These are phyloP conservation scores for Nesogale talazaci DNA, from an alignment of 2,113 vertebrate species.

Conservation along the genomic window DNA sequence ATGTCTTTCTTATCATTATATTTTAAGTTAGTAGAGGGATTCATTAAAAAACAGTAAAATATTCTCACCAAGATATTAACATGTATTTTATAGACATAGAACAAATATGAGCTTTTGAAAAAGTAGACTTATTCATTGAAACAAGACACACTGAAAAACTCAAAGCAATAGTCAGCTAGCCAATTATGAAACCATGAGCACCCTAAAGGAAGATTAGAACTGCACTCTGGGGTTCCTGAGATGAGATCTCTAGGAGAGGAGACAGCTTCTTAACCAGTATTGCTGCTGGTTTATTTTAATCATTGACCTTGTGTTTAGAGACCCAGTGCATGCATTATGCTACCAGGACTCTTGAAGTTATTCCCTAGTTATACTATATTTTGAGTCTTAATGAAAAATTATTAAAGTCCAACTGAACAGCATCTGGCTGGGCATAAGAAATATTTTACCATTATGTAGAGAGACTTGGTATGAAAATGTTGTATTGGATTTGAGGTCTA, in stretches of 20 bases:
- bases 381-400: slow-evolving; percentile 9
- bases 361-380: background rate
- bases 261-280: too few species aligned
- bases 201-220: too few species aligned
- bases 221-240: too few species aligned
- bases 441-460: slow-evolving; percentile 16
- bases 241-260: too few species aligned
- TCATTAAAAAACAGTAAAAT: slow-evolving; percentile 4
- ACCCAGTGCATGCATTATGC: too few species aligned
- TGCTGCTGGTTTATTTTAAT: too few species aligned
- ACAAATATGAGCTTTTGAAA: slow-evolving; percentile 26
- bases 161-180: too few species aligned
- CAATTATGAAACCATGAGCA: too few species aligned
- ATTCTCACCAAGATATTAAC: background rate
- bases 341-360: background rate
- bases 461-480: background rate
- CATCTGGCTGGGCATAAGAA: background rate
- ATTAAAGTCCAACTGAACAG: background rate
- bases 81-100: background rate
- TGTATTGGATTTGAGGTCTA: background rate
- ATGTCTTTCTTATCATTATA: slow-evolving; percentile 4
- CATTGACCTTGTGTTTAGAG: too few species aligned
- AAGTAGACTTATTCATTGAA: background rate
- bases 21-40: background rate
- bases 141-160: too few species aligned